These are phyloP conservation scores for Cecropterus lyciades DNA, from an alignment of 1,140 invertebrate species.

Conservation along the genomic window DNA sequence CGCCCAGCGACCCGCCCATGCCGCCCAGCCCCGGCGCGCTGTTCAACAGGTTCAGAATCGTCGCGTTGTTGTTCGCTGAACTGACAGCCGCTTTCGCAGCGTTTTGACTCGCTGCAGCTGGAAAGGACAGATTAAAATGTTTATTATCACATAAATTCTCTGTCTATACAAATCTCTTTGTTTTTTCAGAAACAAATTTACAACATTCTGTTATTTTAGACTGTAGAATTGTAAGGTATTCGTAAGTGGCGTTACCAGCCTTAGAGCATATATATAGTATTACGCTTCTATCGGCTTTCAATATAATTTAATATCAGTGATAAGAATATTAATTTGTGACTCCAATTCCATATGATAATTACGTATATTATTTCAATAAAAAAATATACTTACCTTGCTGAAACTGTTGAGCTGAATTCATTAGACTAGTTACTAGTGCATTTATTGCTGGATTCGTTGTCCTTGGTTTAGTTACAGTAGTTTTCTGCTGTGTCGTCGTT, in stretches of 20 bases:
- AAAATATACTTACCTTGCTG: slow-evolving; percentile 86
- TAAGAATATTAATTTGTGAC: too few relatives aligned
- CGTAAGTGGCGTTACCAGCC: too few relatives aligned
- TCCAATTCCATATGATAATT: too few relatives aligned
- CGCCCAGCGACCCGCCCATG: slow-evolving; percentile 65
- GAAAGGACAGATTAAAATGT: background rate
- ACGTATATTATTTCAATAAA: too few relatives aligned
- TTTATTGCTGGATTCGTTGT: slow-evolving; percentile 90
- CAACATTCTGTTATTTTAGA: too few relatives aligned
- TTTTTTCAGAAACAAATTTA: too few relatives aligned
- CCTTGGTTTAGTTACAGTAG: slow-evolving; percentile 85
- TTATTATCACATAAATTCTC: too few relatives aligned
- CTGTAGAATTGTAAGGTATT: too few relatives aligned
- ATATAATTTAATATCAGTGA: too few relatives aligned
- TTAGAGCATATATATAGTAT: too few relatives aligned
- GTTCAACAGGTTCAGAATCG: slow-evolving; percentile 90
- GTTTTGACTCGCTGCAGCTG: slow-evolving; percentile 75
- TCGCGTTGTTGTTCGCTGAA: slow-evolving; percentile 86
- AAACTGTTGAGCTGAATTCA: slow-evolving; percentile 92
- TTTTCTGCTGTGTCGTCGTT: slow-evolving; percentile 76
- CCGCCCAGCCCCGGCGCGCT: slow-evolving; percentile 88
- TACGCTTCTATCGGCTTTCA: too few relatives aligned
- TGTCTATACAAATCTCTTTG: too few relatives aligned
- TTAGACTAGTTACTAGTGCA: slow-evolving; percentile 90
- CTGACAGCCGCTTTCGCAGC: slow-evolving; percentile 84